Percentiles rank a stretch among this genome's conserved stretches.
These are phyloP conservation scores for Charina bottae DNA, from an alignment of 2,113 vertebrate species.

Conservation along the genomic window DNA sequence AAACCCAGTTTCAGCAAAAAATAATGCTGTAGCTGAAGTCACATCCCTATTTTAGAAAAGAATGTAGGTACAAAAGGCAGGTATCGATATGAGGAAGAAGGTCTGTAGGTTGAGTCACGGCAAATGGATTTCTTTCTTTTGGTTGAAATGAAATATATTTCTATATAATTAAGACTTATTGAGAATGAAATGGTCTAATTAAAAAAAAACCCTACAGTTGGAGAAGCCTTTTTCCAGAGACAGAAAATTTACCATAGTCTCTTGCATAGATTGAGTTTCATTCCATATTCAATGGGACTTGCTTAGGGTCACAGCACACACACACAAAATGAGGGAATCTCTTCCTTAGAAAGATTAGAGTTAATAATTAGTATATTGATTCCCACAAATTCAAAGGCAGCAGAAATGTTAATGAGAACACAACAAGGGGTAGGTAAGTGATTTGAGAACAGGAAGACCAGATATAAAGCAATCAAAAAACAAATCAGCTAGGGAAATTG, in stretches of 20 bases:
- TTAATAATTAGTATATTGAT: constrained; percentile 14
- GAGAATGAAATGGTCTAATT: background rate
- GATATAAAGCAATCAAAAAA: constrained; percentile 27
- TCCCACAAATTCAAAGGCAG: constrained; percentile 13
- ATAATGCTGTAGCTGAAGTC: no score
- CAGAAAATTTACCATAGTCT: background rate
- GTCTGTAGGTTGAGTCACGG: no score
- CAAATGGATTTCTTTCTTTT: no score
- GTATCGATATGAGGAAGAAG: no score
- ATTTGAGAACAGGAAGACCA: background rate
- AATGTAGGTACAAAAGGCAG: no score
- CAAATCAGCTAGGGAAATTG: constrained; percentile 6
- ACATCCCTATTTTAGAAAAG: no score
- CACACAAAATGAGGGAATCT: background rate
- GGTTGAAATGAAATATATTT: no score
- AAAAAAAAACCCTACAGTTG: background rate
- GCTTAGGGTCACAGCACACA: background rate
- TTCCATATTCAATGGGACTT: background rate
- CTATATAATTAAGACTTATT: background rate
- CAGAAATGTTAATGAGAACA: constrained; percentile 8
- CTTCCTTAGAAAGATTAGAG: background rate
- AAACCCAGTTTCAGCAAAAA: no score
- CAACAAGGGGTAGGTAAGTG: constrained; percentile 19
- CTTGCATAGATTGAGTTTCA: background rate
- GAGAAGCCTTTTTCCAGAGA: background rate